phyloP scores from a whole-genome alignment of 1,140 invertebrate species.

The Polypedilum pembai region DNA sequence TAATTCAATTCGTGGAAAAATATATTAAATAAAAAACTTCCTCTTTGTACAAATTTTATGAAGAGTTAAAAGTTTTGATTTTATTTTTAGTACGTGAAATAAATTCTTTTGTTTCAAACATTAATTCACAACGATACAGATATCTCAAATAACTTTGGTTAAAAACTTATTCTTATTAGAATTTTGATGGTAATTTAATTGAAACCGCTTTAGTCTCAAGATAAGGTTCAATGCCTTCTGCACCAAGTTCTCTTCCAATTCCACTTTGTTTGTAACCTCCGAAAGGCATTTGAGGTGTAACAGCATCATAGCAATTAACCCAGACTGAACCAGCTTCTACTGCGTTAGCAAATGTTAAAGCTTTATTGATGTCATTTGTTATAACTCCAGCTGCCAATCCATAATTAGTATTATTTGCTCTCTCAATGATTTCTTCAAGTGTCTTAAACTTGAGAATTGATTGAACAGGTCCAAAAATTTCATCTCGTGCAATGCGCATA shows the following conservation, averaged over 20 bases:
- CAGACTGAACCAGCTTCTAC: conserved; percentile 79
- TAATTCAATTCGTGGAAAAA: no score
- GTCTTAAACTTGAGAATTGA: conserved; percentile 77
- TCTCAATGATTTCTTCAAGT: conserved; percentile 75
- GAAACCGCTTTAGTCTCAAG: conserved; percentile 37
- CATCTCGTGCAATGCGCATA: conserved; percentile 74
- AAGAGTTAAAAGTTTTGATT: no score
- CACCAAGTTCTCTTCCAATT: conserved; percentile 61
- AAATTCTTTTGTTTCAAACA: no score
- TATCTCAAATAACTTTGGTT: no score
- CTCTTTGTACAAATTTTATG: no score
- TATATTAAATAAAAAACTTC: no score
- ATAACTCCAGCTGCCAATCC: conserved; percentile 78
- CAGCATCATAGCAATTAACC: conserved; percentile 70
- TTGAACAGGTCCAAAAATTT: conserved; percentile 90
- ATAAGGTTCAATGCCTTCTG: conserved; percentile 34
- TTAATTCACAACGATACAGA: no score
- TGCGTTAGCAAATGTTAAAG: conserved; percentile 59
- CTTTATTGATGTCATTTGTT: conserved; percentile 73
- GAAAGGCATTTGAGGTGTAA: conserved; percentile 55
- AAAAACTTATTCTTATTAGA: no score
- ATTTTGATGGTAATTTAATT: conserved; percentile 28
- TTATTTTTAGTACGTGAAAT: no score
- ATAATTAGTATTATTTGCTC: conserved; percentile 76
- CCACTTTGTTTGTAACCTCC: conserved; percentile 77